phyloP scores from a whole-genome alignment of 2,113 vertebrate genomes.

The Paramormyrops kingsleyae region DNA sequence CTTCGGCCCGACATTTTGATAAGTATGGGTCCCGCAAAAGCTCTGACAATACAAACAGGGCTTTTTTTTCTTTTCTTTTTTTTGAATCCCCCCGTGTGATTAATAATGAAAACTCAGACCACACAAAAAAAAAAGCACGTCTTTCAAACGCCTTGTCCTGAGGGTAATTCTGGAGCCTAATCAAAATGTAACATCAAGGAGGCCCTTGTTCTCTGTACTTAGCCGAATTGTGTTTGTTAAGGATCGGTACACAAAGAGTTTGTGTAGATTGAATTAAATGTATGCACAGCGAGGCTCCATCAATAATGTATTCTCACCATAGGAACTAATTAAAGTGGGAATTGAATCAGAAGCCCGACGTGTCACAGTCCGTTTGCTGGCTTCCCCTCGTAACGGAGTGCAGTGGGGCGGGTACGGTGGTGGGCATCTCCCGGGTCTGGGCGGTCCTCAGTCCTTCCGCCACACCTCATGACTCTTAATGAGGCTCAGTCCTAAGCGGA shows the following conservation, averaged over 20 bases:
- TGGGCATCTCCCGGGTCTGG: not conserved
- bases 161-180: slow-evolving; percentile 15
- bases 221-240: slow-evolving; percentile 7
- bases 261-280: slow-evolving; percentile 14
- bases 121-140: not conserved
- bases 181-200: slow-evolving; percentile 16
- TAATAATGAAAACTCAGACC: slow-evolving; percentile 13
- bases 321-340: slow-evolving; percentile 16
- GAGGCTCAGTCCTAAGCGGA: not conserved
- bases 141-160: slow-evolving; percentile 18
- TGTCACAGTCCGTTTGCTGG: slow-evolving; percentile 19
- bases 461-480: not conserved
- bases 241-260: slow-evolving; percentile 15
- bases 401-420: not conserved
- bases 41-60: not conserved
- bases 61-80: not conserved
- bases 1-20: not conserved
- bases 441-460: not conserved
- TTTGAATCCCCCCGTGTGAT: not conserved
- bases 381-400: slow-evolving; percentile 8
- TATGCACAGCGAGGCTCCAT: slow-evolving; percentile 1
- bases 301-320: slow-evolving; percentile 12
- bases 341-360: not conserved
- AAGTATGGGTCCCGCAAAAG: not conserved
- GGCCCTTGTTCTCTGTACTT: slow-evolving; percentile 14